Conservation (phyloP, 1,140 invertebrate species). For the Drosophila burlai region DNA sequence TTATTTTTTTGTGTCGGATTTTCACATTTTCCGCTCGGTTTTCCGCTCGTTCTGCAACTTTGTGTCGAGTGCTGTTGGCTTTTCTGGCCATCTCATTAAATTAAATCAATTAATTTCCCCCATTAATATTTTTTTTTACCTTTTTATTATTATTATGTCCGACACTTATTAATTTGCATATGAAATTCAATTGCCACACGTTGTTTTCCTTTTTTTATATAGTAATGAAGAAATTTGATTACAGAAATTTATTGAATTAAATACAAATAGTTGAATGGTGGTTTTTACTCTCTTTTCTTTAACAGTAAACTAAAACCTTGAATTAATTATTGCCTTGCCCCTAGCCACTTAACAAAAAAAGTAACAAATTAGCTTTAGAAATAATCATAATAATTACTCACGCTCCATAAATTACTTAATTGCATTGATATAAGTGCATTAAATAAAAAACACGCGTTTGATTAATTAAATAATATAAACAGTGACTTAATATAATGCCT, state of each 20-base stretch:
- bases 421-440: conserved; percentile 1
- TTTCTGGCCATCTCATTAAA: conserved; percentile 55
- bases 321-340: not conserved
- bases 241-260: conserved; percentile 4
- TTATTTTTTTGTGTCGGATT: conserved; percentile 4
- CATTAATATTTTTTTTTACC: conserved; percentile 6
- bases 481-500: not conserved
- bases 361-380: conserved; percentile 1
- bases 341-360: not conserved
- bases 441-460: not conserved
- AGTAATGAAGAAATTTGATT: conserved; percentile 13
- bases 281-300: not conserved
- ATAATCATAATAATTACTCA: conserved; percentile 7
- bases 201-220: conserved; percentile 1
- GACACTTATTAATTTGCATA: conserved; percentile 43
- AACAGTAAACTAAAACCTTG: not conserved
- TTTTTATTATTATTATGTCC: conserved; percentile 24
- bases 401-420: conserved; percentile 30
- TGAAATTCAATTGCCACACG: conserved; percentile 27
- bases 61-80: conserved; percentile 29
- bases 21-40: conserved; percentile 39
- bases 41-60: conserved; percentile 15
- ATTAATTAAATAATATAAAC: conserved; percentile 1
- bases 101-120: conserved; percentile 68
- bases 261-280: not conserved